Conservation (phyloP, 2,113 vertebrate species). For the Tricholaema leucomelas region DNA sequence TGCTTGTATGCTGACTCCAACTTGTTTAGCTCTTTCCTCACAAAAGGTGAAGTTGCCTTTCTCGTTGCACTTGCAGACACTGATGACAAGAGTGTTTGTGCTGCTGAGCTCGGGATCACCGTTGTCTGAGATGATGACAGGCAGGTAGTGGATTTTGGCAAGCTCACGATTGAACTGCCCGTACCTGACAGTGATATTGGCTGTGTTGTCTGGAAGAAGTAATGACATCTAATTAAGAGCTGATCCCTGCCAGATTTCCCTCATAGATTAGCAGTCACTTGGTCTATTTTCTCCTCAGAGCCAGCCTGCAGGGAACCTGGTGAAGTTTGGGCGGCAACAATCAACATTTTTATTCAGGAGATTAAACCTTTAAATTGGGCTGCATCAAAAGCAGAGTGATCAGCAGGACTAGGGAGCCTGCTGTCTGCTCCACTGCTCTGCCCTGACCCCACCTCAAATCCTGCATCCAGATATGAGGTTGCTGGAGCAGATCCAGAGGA, state of each 20-base stretch:
- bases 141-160: slow-evolving; percentile 80
- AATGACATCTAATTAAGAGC: neutral
- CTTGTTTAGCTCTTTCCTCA: slow-evolving; percentile 66
- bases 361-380: neutral
- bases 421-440: no score
- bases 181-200: slow-evolving; percentile 82
- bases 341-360: neutral
- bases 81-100: slow-evolving; percentile 77
- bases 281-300: neutral
- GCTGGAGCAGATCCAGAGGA: no score
- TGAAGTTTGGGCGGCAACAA: neutral
- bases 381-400: no score
- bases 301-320: neutral
- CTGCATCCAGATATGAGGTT: no score
- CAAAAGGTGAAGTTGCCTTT: slow-evolving; percentile 79
- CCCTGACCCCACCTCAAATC: no score
- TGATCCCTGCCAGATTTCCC: neutral
- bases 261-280: neutral
- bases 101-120: slow-evolving; percentile 80
- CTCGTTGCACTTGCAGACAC: slow-evolving; percentile 84
- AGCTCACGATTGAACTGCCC: slow-evolving; percentile 86
- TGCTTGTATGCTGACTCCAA: slow-evolving; percentile 84
- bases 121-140: slow-evolving; percentile 86
- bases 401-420: no score
- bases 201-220: slow-evolving; percentile 84